A percentile compares a stretch with the other conserved stretches of the same genome.
Conservation (phyloP, 2,797 vertebrate genomes). For the Sebastes diploproa region DNA sequence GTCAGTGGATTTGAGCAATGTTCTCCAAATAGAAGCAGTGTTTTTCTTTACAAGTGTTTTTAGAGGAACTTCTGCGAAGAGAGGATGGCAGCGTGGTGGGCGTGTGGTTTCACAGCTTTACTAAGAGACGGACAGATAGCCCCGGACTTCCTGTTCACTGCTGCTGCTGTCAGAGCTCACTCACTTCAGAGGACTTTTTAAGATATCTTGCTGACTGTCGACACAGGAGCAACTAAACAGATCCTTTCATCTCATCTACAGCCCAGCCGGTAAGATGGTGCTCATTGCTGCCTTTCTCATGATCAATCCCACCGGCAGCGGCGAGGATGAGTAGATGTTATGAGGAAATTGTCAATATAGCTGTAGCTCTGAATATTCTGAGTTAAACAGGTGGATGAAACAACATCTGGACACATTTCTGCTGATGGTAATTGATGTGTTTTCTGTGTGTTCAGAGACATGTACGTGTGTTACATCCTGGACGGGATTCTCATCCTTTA, state of each 20-base stretch:
- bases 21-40: background rate
- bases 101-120: conserved; percentile 63
- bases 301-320: conserved; percentile 18
- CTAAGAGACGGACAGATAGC: conserved; percentile 65
- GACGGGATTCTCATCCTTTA: conserved; percentile 90
- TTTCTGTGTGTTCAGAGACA: conserved; percentile 52
- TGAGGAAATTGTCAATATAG: no score
- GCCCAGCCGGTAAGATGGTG: conserved; percentile 23
- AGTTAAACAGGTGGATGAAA: background rate
- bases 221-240: background rate
- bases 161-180: conserved; percentile 3
- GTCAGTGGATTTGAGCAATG: background rate
- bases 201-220: background rate
- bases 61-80: conserved; percentile 49
- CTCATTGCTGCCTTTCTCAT: conserved; percentile 26
- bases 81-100: conserved; percentile 28
- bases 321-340: conserved; percentile 27
- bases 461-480: conserved; percentile 85
- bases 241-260: background rate
- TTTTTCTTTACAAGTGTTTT: background rate
- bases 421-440: background rate
- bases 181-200: background rate
- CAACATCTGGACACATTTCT: background rate
- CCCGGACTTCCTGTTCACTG: conserved; percentile 70
- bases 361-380: fast-evolving